phyloP scores from a whole-genome alignment of 1,140 invertebrate genomes.

The Drosophila burlai region DNA sequence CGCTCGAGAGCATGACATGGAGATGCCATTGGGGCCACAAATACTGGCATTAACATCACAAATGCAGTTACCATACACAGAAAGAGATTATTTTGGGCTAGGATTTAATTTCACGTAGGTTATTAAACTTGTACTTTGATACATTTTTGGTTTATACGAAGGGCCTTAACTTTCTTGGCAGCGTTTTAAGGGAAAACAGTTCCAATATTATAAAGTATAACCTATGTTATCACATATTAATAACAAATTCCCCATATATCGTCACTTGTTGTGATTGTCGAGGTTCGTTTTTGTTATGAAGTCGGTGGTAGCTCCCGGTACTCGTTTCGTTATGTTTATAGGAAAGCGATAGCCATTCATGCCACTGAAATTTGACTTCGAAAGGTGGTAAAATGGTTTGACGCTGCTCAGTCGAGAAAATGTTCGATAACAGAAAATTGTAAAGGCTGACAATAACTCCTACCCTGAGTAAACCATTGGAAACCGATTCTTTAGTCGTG shows the following conservation, averaged over 20 bases:
- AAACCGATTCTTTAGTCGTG: background rate
- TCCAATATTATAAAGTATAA: background rate
- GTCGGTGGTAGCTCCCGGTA: background rate
- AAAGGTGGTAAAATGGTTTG: too few relatives aligned
- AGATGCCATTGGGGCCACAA: constrained; percentile 14
- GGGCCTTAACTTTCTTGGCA: background rate
- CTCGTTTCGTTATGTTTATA: background rate
- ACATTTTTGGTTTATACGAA: background rate
- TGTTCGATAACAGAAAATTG: too few relatives aligned
- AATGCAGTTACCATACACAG: constrained; percentile 5
- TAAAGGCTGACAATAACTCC: too few relatives aligned
- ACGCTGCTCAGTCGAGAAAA: too few relatives aligned
- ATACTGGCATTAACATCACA: constrained; percentile 8
- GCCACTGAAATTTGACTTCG: too few relatives aligned
- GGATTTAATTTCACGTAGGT: background rate
- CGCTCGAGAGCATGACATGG: constrained; percentile 66
- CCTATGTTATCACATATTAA: too few relatives aligned
- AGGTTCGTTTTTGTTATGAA: background rate
- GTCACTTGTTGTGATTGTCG: too few relatives aligned
- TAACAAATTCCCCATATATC: too few relatives aligned
- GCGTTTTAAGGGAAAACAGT: background rate
- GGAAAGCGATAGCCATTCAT: background rate
- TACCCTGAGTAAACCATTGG: background rate
- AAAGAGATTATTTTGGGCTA: background rate
- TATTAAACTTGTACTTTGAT: too few relatives aligned